Evolutionary conservation across 2,888 invertebrate species (phyloP).

Genomic region (Temnothorax ravouxi): DNA sequence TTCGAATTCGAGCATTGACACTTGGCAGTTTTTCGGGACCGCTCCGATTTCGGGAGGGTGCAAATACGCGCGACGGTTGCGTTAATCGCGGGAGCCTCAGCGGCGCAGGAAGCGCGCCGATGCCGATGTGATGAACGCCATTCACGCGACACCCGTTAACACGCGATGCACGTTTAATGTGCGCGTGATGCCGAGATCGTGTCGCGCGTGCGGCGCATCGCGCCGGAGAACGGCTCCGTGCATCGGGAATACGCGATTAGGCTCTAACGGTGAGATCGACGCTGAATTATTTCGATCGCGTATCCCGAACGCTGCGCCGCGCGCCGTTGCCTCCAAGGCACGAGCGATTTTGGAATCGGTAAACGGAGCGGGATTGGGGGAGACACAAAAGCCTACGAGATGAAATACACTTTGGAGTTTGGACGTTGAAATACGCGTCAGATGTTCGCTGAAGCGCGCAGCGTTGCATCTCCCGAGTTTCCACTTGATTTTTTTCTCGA

Average conservation of each 20-base stretch:
- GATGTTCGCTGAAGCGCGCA: neutral
- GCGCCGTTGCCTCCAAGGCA: no score
- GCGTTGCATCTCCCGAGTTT: neutral
- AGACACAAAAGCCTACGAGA: neutral
- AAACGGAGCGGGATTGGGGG: neutral
- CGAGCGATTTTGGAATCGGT: neutral
- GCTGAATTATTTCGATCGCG: slow-evolving; percentile 52
- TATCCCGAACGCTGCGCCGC: slow-evolving; percentile 13
- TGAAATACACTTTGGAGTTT: neutral
- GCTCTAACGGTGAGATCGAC: slow-evolving; percentile 27
- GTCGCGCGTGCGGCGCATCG: slow-evolving; percentile 54
- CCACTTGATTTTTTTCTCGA: neutral
- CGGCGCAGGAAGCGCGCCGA: neutral
- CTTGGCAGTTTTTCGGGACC: neutral
- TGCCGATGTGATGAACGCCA: slow-evolving; percentile 24
- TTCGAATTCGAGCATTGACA: neutral
- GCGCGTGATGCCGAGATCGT: slow-evolving; percentile 51
- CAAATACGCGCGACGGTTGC: neutral
- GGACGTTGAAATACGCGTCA: neutral
- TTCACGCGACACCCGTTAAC: slow-evolving; percentile 50
- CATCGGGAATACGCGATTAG: slow-evolving; percentile 47
- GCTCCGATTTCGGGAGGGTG: slow-evolving; percentile 1
- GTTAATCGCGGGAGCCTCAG: neutral
- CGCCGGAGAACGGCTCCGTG: slow-evolving; percentile 13
- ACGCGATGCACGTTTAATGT: slow-evolving; percentile 55